Conservation (phyloP, 2,888 invertebrate species). For the Hypselothyrea guttata region DNA sequence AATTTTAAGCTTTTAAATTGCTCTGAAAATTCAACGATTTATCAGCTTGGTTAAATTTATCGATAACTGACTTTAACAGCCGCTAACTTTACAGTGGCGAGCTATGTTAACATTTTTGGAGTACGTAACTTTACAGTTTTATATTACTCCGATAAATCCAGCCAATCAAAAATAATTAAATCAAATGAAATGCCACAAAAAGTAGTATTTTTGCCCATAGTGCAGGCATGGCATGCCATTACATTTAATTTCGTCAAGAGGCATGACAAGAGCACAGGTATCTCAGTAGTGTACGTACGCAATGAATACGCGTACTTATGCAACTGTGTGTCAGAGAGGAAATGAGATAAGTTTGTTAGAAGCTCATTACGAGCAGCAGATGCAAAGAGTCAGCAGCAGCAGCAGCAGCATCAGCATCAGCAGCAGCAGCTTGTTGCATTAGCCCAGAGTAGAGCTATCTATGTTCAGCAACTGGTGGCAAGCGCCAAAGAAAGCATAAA, state of each 20-base stretch:
- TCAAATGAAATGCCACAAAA: too few species aligned
- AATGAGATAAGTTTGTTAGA: conserved; percentile 47
- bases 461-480: conserved; percentile 1
- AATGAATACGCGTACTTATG: conserved; percentile 18
- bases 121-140: too few species aligned
- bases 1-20: too few species aligned
- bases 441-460: conserved; percentile 10
- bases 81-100: too few species aligned
- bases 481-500: conserved; percentile 10
- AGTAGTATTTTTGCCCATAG: too few species aligned
- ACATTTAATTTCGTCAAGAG: conserved; percentile 63
- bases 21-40: too few species aligned
- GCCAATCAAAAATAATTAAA: too few species aligned
- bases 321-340: conserved; percentile 25
- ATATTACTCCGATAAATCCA: too few species aligned
- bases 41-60: too few species aligned
- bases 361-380: conserved; percentile 38
- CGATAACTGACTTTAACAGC: too few species aligned
- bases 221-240: conserved; percentile 43
- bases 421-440: conserved; percentile 4
- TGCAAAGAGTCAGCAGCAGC: conserved; percentile 11
- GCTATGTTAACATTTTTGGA: too few species aligned
- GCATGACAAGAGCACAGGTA: conserved; percentile 38
- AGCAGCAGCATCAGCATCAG: not conserved
- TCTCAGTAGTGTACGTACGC: too few species aligned